These are phyloP conservation scores for Slavum lentiscoides DNA, from an alignment of 2,888 invertebrate species.

Conservation along the genomic window DNA sequence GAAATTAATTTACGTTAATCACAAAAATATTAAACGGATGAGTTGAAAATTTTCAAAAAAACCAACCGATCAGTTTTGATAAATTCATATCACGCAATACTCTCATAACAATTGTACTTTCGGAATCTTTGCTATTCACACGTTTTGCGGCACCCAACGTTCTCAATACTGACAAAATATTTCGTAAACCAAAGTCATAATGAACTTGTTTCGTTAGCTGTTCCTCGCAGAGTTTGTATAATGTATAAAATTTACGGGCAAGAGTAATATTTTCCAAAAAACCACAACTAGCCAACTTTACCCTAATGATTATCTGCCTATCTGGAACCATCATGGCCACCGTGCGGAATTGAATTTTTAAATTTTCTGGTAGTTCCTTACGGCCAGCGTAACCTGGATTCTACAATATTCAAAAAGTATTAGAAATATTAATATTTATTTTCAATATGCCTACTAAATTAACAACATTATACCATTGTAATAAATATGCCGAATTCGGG, in stretches of 20 bases:
- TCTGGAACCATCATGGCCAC: slow-evolving; percentile 99
- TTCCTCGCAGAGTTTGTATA: slow-evolving; percentile 96
- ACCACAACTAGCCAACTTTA: slow-evolving; percentile 93
- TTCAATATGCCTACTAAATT: too few relatives aligned
- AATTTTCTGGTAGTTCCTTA: slow-evolving; percentile 93
- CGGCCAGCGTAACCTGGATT: slow-evolving; percentile 97
- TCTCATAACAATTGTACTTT: slow-evolving; percentile 95
- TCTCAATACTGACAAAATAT: slow-evolving; percentile 90
- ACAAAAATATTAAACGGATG: not conserved
- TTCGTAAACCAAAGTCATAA: slow-evolving; percentile 94
- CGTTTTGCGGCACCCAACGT: slow-evolving; percentile 91
- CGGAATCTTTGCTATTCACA: slow-evolving; percentile 86
- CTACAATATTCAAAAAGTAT: slow-evolving; percentile 61
- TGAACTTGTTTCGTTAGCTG: slow-evolving; percentile 97
- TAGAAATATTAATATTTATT: too few relatives aligned
- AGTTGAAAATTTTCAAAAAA: not conserved
- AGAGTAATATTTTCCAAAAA: slow-evolving; percentile 93
- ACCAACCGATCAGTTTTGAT: slow-evolving; percentile 79
- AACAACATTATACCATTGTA: slow-evolving; percentile 88
- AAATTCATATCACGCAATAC: slow-evolving; percentile 97
- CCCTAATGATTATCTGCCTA: slow-evolving; percentile 93
- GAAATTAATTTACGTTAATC: not conserved
- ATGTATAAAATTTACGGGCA: slow-evolving; percentile 92
- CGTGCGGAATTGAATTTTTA: slow-evolving; percentile 96
- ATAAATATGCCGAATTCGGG: slow-evolving; percentile 96